Base-by-base conservation (phyloP, 2,888 invertebrate species). In the Iphiclides podalirius region DNA sequence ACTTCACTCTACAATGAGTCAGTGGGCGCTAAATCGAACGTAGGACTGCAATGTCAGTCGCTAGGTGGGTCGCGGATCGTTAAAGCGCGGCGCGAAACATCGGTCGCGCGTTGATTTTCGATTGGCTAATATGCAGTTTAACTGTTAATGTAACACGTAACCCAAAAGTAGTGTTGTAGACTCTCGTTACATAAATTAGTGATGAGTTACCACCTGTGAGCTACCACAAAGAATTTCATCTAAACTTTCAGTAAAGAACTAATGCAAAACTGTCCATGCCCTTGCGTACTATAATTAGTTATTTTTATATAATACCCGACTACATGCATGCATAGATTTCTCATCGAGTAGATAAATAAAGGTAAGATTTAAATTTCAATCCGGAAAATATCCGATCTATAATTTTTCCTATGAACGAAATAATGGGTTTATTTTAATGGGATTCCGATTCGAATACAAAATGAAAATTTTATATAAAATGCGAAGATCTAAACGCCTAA, bases 211-310 rank as follows among this genome's bases (percentile, higher is more conserved):
- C 53, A 56, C 55, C 53, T 60, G 65, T 58, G 60, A 52, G 42
- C 14, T 57, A 38, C 54, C 44, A 54, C 52, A 23, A 49, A 41
- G 52, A 45, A 23, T 47, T 46, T 39, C 35, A 34, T 38, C 47
- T 44, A 37, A 53, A 53, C 39, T 36, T 37, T 38, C 34, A 46
- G 41, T 38, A 39, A 53, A 46, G 47, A 45, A 38, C 58, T 54
- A 53, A 57, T 51, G 48, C 53, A 53, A 64, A 63, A 51, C 52
- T 52, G 50, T 50, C 52, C 54, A 59, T 67, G 69, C 60, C 71
- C 69, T 73, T 70, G 72, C 62, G 55, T 61, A 64, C 60, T 67
- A 72, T 69, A 72, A 65, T 75, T 74, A 72, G 67, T 69, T 70
- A 64, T 63, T 67, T 62, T 55, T 64, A 61, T 70, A 56, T 56